Evolutionary conservation across 2,113 vertebrate species (phyloP), one percentile per base, ranked within the genome.

Genomic region (Drymodes brunneopygia): DNA sequence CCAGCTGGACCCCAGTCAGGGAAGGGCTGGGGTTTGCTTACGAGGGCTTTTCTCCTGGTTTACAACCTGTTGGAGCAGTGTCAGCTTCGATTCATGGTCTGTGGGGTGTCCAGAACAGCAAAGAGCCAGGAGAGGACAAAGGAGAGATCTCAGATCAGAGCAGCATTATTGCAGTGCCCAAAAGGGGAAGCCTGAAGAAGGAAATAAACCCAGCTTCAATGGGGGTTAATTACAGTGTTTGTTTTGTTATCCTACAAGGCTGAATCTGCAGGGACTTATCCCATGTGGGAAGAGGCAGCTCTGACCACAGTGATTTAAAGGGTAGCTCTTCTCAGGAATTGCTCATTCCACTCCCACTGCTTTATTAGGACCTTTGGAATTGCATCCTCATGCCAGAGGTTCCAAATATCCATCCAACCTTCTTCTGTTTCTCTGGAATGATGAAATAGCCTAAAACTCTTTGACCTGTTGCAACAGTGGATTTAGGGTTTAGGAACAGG

Each of bases 1-100:
- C 36, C 13, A 13, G 36, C 11, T 66, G 56, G n/a, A 22, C 12
- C 15, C 23, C 22, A 42, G 28, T 20, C 6, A 1, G 9, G 38
- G 8, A 12, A 25, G 61, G 35, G 21, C 24, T 73, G 36, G 24
- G 31, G 0, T 11, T 72, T 90, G 56, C 65, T 88, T 73, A 53
- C 15, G 0, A 9, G 42, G 47, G 27, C 57, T 23, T 48, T 71
- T n/a, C 72, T 25, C 8, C 28, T 7, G 2, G 0, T 29, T 64
- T 24, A 13, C 25, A 25, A 23, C 29, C 66, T 61, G 12, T 28
- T 31, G 11, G 6, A 45, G 17, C 42, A 2, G 3, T 4, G 13
- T 44, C 31, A 58, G 38, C 44, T 64, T 72, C 9, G 1, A 11
- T 35, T 21, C 18, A 1, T 29, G 22, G n/a, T 15, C 70, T 73